Conservation (phyloP, 2,797 vertebrate genomes). For the Enoplosus armatus region DNA sequence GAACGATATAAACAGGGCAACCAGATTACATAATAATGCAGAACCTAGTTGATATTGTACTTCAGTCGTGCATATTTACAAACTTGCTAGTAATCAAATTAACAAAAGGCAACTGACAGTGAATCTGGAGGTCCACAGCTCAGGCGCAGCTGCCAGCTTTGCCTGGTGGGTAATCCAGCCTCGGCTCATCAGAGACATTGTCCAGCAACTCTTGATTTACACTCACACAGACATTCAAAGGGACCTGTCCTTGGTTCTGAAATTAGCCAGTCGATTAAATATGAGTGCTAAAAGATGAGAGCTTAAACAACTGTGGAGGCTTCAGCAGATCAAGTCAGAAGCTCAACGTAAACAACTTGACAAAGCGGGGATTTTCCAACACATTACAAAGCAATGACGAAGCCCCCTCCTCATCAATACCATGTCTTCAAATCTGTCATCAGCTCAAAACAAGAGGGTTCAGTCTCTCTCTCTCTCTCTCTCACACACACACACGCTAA, state of each 20-base stretch:
- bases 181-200: not conserved
- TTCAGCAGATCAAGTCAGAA: slow-evolving; percentile 11
- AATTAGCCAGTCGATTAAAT: slow-evolving; percentile 52
- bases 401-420: slow-evolving; percentile 40
- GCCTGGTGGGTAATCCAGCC: not conserved
- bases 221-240: slow-evolving; percentile 6
- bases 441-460: slow-evolving; percentile 59
- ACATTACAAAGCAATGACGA: slow-evolving; percentile 57
- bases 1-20: not conserved
- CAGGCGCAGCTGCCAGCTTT: not conserved
- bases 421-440: slow-evolving; percentile 68
- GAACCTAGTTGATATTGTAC: not conserved
- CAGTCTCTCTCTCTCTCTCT: not conserved
- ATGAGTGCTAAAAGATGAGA: slow-evolving; percentile 32
- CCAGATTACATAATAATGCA: not conserved
- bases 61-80: not conserved
- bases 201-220: slow-evolving; percentile 12
- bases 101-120: not conserved
- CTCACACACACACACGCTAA: slow-evolving; percentile 24
- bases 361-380: slow-evolving; percentile 36
- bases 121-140: not conserved
- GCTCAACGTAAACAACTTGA: slow-evolving; percentile 33
- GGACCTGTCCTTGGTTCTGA: slow-evolving; percentile 82
- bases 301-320: slow-evolving; percentile 22
- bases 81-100: not conserved